Evolutionary conservation across 1,140 invertebrate genomes (phyloP).

Genomic region (Apolygus lucorum): DNA sequence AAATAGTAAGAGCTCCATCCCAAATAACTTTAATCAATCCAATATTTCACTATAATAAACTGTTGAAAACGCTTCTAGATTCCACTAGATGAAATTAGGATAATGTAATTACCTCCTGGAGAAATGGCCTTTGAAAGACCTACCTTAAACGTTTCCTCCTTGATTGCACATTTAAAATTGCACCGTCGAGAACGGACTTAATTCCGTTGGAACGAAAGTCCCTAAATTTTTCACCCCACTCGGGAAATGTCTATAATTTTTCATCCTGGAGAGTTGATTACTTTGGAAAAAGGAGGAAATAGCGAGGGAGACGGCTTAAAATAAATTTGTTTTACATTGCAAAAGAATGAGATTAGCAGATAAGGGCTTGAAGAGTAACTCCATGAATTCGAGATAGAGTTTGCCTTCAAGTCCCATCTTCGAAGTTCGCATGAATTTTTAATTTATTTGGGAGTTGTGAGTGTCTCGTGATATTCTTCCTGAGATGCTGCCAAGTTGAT

Average conservation of each 20-base stretch:
- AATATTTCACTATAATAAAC: too few species aligned
- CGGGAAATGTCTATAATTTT: not conserved
- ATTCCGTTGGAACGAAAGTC: not conserved
- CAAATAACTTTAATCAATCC: too few species aligned
- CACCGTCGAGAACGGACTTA: not conserved
- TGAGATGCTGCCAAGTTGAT: too few species aligned
- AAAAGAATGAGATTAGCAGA: not conserved
- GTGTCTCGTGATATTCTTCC: too few species aligned
- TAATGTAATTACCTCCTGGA: too few species aligned
- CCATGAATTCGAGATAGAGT: not conserved
- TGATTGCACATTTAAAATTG: slow-evolving; percentile 12
- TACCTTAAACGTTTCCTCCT: not conserved
- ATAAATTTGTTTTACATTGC: not conserved
- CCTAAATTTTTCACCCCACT: not conserved
- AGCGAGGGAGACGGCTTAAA: not conserved
- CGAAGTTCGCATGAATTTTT: not conserved
- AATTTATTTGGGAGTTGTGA: too few species aligned
- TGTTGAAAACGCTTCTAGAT: too few species aligned
- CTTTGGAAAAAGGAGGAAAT: not conserved
- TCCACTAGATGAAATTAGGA: too few species aligned
- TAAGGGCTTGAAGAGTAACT: not conserved
- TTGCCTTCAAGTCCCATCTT: not conserved
- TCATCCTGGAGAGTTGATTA: slow-evolving; percentile 3
- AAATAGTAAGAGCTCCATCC: too few species aligned
- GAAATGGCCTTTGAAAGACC: too few species aligned